Percentiles rank a stretch among this genome's conserved stretches.
Evolutionary conservation across 1,140 invertebrate genomes (phyloP).

Genomic region (Macrostomum lignano): DNA sequence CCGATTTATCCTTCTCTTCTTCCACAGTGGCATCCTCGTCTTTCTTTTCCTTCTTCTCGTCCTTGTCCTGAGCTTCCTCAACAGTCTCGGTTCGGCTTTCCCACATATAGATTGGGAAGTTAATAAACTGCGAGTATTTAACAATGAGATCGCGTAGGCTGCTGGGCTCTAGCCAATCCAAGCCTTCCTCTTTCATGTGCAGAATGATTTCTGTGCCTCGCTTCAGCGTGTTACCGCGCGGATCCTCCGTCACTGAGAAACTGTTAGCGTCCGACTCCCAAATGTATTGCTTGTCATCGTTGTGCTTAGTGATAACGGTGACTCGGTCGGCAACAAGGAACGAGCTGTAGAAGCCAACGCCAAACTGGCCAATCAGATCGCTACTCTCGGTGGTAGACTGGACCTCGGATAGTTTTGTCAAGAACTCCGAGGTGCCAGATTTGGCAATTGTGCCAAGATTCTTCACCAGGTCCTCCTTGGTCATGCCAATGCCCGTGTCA

Average conservation of each 20-base stretch:
- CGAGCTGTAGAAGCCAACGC: conserved; percentile 83
- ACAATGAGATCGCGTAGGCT: conserved; percentile 63
- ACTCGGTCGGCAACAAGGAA: conserved; percentile 40
- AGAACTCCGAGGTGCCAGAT: conserved; percentile 53
- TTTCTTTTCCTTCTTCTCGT: conserved; percentile 33
- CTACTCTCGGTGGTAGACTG: conserved; percentile 47
- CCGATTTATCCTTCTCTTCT: conserved; percentile 33
- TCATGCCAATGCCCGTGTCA: conserved; percentile 70
- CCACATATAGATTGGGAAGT: conserved; percentile 92
- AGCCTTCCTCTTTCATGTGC: conserved; percentile 76
- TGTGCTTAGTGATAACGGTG: conserved; percentile 66
- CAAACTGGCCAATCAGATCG: conserved; percentile 47
- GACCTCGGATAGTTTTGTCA: conserved; percentile 61
- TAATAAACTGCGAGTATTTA: conserved; percentile 98
- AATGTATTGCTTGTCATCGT: conserved; percentile 74
- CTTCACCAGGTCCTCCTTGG: conserved; percentile 48
- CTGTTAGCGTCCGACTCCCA: conserved; percentile 66
- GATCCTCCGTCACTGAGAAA: conserved; percentile 68
- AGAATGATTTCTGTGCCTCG: conserved; percentile 57
- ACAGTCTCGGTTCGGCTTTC: conserved; percentile 45
- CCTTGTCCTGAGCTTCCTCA: conserved; percentile 22
- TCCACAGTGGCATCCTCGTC: conserved; percentile 36
- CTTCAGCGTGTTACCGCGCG: conserved; percentile 57
- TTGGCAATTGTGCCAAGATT: conserved; percentile 67
- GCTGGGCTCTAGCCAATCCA: conserved; percentile 68